These are phyloP conservation scores for Actinernus sp. DNA, from an alignment of 92 coral and sea anemone genomes.

Conservation along the genomic window DNA sequence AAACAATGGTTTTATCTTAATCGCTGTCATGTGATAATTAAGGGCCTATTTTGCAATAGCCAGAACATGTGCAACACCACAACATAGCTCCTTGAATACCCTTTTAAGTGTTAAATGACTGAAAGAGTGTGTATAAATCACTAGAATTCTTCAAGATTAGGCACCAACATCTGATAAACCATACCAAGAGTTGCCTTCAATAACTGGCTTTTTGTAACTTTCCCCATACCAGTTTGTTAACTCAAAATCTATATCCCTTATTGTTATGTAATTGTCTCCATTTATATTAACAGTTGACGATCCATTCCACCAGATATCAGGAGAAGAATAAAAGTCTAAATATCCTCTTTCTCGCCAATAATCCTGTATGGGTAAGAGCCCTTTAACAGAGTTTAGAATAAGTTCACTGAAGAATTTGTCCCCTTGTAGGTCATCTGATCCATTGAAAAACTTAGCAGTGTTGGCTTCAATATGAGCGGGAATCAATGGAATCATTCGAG, in stretches of 20 bases:
- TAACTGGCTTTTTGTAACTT: constrained; percentile 35
- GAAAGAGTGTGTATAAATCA: too few species aligned
- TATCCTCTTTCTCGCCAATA: constrained; percentile 61
- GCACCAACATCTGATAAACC: constrained; percentile 58
- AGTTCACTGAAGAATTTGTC: constrained; percentile 56
- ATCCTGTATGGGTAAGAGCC: constrained; percentile 6
- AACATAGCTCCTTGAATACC: too few species aligned
- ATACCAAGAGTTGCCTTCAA: constrained; percentile 32
- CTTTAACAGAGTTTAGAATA: constrained; percentile 22
- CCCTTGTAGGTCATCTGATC: constrained; percentile 63
- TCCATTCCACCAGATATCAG: constrained; percentile 60
- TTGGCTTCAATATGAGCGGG: constrained; percentile 54
- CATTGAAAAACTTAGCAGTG: constrained; percentile 51
- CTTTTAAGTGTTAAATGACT: too few species aligned
- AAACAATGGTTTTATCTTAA: too few species aligned
- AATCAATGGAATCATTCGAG: constrained; percentile 39
- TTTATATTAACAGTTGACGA: constrained; percentile 53
- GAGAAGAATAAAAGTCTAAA: constrained; percentile 49
- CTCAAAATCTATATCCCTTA: constrained; percentile 55
- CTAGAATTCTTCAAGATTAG: too few species aligned
- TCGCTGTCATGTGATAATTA: too few species aligned
- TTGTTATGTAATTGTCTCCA: constrained; percentile 35
- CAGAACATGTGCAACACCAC: too few species aligned
- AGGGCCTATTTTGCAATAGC: too few species aligned
- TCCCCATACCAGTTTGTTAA: constrained; percentile 69